phyloP scores from a whole-genome alignment of 2,113 vertebrate species.

The Poeciliopsis prolifica region DNA sequence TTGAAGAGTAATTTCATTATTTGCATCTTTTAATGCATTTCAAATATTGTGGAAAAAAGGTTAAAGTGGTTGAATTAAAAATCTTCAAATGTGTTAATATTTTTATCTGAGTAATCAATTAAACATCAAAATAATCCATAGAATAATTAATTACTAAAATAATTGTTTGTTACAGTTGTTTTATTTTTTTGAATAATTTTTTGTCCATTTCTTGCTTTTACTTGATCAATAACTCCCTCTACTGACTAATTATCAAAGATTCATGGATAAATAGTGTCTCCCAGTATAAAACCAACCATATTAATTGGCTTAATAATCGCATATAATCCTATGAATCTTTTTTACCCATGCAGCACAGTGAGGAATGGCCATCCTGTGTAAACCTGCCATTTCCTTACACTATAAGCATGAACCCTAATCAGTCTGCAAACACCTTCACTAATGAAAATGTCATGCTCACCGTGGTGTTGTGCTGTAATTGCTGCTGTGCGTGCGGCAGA shows the following conservation, averaged over 20 bases:
- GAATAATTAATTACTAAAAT: no score
- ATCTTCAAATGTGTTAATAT: no score
- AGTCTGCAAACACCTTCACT: constrained; percentile 40
- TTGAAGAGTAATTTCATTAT: no score
- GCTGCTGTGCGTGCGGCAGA: constrained; percentile 30
- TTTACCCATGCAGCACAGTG: constrained; percentile 25
- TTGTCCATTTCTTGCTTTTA: not conserved
- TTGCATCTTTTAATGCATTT: no score
- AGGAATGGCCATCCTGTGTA: constrained; percentile 28
- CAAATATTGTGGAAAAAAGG: no score
- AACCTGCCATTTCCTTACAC: constrained; percentile 17
- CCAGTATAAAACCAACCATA: constrained; percentile 47
- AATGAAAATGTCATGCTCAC: constrained; percentile 39
- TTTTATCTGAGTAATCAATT: no score
- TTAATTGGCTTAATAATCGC: constrained; percentile 36
- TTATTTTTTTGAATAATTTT: not conserved
- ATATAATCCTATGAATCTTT: constrained; percentile 58
- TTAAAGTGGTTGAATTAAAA: no score
- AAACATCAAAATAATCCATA: no score
- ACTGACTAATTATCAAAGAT: constrained; percentile 35
- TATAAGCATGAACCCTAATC: constrained; percentile 34
- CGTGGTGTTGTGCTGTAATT: constrained; percentile 29
- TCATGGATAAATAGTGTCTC: constrained; percentile 29
- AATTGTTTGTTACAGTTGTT: no score
- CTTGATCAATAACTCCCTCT: constrained; percentile 11